A percentile compares a stretch with the other conserved stretches of the same genome.
phyloP scores from a whole-genome alignment of 2,888 invertebrate genomes.

The Agriopis leucophaearia region DNA sequence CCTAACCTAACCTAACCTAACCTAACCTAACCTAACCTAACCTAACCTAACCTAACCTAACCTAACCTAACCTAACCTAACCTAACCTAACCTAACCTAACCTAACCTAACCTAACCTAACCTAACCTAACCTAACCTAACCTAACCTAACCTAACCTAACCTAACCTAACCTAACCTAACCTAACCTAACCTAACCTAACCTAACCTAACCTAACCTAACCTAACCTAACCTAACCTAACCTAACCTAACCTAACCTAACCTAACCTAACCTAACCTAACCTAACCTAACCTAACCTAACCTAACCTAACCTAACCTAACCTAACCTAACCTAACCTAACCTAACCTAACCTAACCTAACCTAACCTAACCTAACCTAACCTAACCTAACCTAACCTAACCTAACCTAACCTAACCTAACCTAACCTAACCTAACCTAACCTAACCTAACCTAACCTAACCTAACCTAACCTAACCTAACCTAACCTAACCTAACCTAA shows the following conservation, averaged over 20 bases:
- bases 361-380: constrained; percentile 3
- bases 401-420: no score
- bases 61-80: constrained; percentile 17
- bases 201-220: constrained; percentile 41
- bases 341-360: constrained; percentile 27
- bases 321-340: constrained; percentile 7
- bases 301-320: constrained; percentile 41
- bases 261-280: constrained; percentile 21
- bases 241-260: constrained; percentile 19
- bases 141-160: constrained; percentile 35
- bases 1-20: constrained; percentile 23
- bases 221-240: constrained; percentile 26
- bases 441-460: constrained; percentile 5
- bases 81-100: constrained; percentile 30
- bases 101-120: constrained; percentile 36
- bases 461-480: constrained; percentile 5
- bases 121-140: constrained; percentile 16
- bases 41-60: constrained; percentile 23
- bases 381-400: no score
- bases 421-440: background rate
- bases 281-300: constrained; percentile 43
- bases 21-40: constrained; percentile 44
- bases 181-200: constrained; percentile 45
- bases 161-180: constrained; percentile 49
- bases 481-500: constrained; percentile 8